Conservation (phyloP, 2,888 invertebrate species). For the Peribatodes rhomboidaria region DNA sequence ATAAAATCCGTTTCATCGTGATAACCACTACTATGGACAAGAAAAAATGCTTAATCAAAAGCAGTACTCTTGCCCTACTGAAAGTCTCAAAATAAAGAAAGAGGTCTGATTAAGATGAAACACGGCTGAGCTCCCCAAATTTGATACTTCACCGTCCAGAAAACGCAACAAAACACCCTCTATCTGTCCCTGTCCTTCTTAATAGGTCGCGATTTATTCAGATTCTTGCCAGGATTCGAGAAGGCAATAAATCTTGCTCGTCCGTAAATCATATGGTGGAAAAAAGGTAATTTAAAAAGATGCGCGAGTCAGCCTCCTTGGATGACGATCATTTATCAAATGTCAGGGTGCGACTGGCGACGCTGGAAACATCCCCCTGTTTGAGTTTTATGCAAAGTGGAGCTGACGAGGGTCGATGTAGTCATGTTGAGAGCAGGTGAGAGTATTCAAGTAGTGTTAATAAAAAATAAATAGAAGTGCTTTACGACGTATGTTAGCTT, state of each 20-base stretch:
- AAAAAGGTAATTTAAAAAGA: slow-evolving; percentile 56
- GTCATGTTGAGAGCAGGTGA: background rate
- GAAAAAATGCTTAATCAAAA: too few relatives aligned
- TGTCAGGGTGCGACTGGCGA: slow-evolving; percentile 50
- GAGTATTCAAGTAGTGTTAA: too few relatives aligned
- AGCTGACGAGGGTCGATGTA: slow-evolving; percentile 5
- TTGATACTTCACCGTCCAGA: slow-evolving; percentile 7
- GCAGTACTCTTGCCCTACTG: too few relatives aligned
- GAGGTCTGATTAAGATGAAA: too few relatives aligned
- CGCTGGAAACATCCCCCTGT: slow-evolving; percentile 6
- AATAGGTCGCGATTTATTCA: slow-evolving; percentile 40
- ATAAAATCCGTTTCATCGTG: too few relatives aligned
- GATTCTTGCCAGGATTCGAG: slow-evolving; percentile 35
- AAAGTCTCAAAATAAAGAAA: too few relatives aligned
- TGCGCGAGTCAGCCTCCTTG: slow-evolving; percentile 54
- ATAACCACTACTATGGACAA: too few relatives aligned
- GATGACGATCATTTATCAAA: slow-evolving; percentile 59
- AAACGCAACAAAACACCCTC: slow-evolving; percentile 19
- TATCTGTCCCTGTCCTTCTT: slow-evolving; percentile 26
- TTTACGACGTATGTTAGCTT: too few relatives aligned
- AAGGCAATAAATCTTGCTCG: slow-evolving; percentile 40
- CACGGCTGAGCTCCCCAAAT: too few relatives aligned
- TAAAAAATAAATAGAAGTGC: too few relatives aligned
- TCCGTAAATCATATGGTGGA: slow-evolving; percentile 46
- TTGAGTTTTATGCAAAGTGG: slow-evolving; percentile 2